phyloP scores from a whole-genome alignment of 2,888 invertebrate species.

The Aspidiotus destructor region DNA sequence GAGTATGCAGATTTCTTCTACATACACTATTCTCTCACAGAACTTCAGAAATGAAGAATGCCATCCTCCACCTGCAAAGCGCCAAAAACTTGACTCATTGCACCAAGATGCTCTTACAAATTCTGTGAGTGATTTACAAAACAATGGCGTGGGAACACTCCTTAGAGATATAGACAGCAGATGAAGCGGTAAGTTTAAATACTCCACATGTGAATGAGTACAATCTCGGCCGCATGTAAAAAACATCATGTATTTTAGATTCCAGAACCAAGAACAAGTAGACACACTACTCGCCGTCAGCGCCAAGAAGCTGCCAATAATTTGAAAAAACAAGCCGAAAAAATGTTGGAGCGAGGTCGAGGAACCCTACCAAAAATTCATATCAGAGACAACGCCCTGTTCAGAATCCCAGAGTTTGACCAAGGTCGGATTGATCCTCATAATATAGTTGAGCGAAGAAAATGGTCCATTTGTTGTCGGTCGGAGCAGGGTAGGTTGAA shows the following conservation, averaged over 20 bases:
- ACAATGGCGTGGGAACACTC: no score
- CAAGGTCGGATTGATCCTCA: background rate
- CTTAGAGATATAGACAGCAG: no score
- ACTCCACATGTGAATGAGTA: no score
- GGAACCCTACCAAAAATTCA: background rate
- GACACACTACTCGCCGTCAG: background rate
- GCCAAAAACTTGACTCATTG: no score
- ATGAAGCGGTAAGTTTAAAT: no score
- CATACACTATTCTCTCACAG: no score
- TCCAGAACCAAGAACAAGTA: slow-evolving; percentile 1
- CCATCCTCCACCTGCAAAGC: no score
- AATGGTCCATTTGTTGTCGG: background rate
- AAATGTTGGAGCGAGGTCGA: slow-evolving; percentile 4
- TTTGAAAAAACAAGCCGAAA: background rate
- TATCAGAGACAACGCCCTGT: background rate
- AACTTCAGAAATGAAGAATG: no score
- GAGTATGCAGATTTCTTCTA: no score
- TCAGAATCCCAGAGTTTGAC: background rate
- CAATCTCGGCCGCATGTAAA: no score
- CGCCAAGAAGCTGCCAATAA: background rate
- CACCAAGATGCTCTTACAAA: no score
- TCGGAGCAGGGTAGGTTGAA: background rate
- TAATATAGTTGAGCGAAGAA: background rate
- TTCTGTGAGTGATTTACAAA: no score
- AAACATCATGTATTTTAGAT: background rate